Evolutionary conservation across 2,113 vertebrate genomes (phyloP), one percentile per base, ranked within the genome.

Genomic region (Lamprotornis superbus): DNA sequence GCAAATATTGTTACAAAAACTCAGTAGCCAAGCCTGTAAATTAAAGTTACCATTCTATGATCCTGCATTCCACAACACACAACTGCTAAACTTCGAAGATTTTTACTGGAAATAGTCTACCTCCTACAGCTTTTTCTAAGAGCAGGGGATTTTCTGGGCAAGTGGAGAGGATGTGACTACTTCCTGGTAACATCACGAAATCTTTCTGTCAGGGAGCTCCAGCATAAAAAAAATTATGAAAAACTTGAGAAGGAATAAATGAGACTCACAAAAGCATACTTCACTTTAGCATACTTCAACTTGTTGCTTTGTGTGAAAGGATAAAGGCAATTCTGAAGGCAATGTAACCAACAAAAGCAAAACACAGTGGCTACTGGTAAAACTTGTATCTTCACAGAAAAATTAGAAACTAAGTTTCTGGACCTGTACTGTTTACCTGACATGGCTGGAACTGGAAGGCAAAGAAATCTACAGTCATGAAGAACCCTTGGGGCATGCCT

Each of bases 401-500:
- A 68, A 44, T 11, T 10, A 60, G n/a, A 64, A 55, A 82, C 56
- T 39, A 33, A n/a, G 18, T 81, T 91, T 77, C 53, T 6, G 1
- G 44, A 68, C 15, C 50, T 71, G 21, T 39, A 24, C 21, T 50
- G 21, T 65, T 78, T 39, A 42, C 9, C 11, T 60, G 23, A 42
- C 18, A 68, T 9, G 30, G 14, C 23, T 61, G 40, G 33, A 90
- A 77, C 15, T 19, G n/a, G 23, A 69, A 4, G 3, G 8, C 56
- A 77, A 77, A 88, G 11, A 88, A 69, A 88, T 63, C 23, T 47
- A 39, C 4, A 46, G 23, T 50, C 59, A 90, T 11, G 17, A 77
- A 59, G 11, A 23, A 39, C 11, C 19, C 30, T 15, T 65, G 47
- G 22, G 56, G 12, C 21, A 77, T 0, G 0, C 56, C 9, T 2